Conservation (phyloP, 1,140 invertebrate genomes). For the Calephelis virginiensis region DNA sequence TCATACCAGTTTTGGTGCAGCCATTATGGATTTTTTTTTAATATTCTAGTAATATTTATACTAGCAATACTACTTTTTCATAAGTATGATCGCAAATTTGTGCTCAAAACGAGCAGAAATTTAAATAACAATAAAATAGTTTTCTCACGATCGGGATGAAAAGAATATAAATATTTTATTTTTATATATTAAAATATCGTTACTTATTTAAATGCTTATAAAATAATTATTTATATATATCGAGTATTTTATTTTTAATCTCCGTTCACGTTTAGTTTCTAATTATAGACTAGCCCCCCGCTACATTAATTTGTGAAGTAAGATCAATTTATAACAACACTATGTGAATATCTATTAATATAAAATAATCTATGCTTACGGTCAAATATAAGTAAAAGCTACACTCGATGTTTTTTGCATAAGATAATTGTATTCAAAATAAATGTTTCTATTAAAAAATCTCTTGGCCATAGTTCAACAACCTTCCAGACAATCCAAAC, state of each 20-base stretch:
- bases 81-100: no score
- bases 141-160: no score
- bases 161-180: no score
- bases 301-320: slow-evolving; percentile 1
- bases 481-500: not conserved
- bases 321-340: slow-evolving; percentile 3
- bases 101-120: no score
- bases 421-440: slow-evolving; percentile 27
- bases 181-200: no score
- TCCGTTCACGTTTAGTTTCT: not conserved
- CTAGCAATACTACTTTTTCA: no score
- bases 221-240: not conserved
- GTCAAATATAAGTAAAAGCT: slow-evolving; percentile 25
- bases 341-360: slow-evolving; percentile 6
- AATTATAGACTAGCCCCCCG: not conserved
- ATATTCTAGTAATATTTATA: no score
- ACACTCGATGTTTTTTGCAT: slow-evolving; percentile 34
- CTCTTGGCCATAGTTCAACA: not conserved
- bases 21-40: no score
- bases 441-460: slow-evolving; percentile 13
- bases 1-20: no score
- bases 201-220: no score
- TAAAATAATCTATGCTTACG: slow-evolving; percentile 23
- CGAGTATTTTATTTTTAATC: slow-evolving; percentile 8
- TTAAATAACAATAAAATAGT: no score